A percentile compares a stretch with the other conserved stretches of the same genome.
Evolutionary conservation across 2,888 invertebrate species (phyloP).

Genomic region (Caradrina kadenii): DNA sequence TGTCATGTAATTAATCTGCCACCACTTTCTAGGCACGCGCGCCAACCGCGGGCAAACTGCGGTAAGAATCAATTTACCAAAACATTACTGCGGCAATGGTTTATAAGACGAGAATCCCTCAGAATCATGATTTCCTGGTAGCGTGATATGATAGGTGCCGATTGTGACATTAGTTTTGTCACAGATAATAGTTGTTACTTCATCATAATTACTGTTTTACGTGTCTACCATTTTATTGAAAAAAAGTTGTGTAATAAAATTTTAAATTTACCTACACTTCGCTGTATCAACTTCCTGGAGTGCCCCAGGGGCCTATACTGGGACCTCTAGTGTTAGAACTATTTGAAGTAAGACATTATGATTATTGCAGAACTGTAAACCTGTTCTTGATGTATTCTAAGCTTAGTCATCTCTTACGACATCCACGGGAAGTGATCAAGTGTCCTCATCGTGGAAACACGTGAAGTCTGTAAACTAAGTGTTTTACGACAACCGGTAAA

Average conservation of each 20-base stretch:
- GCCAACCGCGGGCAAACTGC: conserved; percentile 37
- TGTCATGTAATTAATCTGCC: conserved; percentile 59
- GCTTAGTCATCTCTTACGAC: conserved; percentile 33
- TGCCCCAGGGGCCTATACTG: conserved; percentile 24
- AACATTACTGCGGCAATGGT: conserved; percentile 47
- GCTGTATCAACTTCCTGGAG: not conserved
- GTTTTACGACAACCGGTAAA: conserved; percentile 45
- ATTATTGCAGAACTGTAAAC: not conserved
- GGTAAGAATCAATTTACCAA: conserved; percentile 60
- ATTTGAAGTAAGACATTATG: not conserved
- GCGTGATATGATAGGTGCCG: conserved; percentile 46
- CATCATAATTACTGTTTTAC: conserved; percentile 41
- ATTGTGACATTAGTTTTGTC: conserved; percentile 56
- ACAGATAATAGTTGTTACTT: conserved; percentile 50
- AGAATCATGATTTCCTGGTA: conserved; percentile 60
- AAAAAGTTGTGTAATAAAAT: conserved; percentile 27
- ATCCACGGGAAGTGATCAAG: conserved; percentile 36
- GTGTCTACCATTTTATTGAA: conserved; percentile 35
- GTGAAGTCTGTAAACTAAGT: conserved; percentile 26
- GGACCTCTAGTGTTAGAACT: not conserved
- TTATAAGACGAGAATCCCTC: conserved; percentile 47
- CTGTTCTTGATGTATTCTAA: not conserved
- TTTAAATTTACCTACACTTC: conserved; percentile 2
- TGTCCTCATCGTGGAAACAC: conserved; percentile 21
- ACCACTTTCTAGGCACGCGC: conserved; percentile 62